Evolutionary conservation across 35 echinoderm and acorn worm genomes (phyloP).

Genomic region (Holothuria glaberrima): DNA sequence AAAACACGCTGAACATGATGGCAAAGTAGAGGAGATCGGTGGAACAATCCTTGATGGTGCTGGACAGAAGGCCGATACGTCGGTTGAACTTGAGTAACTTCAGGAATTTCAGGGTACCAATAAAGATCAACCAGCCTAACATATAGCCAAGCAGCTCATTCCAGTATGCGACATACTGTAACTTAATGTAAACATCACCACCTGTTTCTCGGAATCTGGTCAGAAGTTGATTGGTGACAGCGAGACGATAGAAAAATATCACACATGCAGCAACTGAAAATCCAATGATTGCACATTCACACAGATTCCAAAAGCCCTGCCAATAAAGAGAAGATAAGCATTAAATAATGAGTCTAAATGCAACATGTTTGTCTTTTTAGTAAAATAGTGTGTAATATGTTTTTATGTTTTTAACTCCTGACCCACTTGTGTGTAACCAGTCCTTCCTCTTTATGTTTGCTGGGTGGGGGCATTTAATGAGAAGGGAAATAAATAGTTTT

Average conservation of each 20-base stretch:
- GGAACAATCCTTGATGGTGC: slow-evolving; percentile 68
- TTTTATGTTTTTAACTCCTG: no score
- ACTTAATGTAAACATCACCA: slow-evolving; percentile 77
- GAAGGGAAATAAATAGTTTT: no score
- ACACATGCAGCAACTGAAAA: slow-evolving; percentile 70
- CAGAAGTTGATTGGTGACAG: slow-evolving; percentile 63
- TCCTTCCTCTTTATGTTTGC: no score
- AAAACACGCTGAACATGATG: slow-evolving; percentile 91
- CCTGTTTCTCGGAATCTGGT: slow-evolving; percentile 53
- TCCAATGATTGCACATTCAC: slow-evolving; percentile 72
- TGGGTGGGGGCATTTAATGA: no score
- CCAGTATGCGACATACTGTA: slow-evolving; percentile 98
- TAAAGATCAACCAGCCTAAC: slow-evolving; percentile 81
- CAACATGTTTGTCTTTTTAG: no score
- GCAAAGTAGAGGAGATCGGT: slow-evolving; percentile 88
- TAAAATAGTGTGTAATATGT: not conserved
- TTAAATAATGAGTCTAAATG: not conserved
- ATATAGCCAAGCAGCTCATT: slow-evolving; percentile 91
- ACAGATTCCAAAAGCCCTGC: slow-evolving; percentile 83
- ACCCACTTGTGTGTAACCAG: no score
- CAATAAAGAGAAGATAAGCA: not conserved
- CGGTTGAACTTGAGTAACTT: slow-evolving; percentile 91
- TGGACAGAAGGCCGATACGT: slow-evolving; percentile 86
- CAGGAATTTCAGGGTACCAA: slow-evolving; percentile 86
- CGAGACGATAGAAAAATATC: slow-evolving; percentile 87